Base-by-base conservation (phyloP, 30 jellyfish, hydroid and myxozoan genomes). In the Catostylus mosaicus region DNA sequence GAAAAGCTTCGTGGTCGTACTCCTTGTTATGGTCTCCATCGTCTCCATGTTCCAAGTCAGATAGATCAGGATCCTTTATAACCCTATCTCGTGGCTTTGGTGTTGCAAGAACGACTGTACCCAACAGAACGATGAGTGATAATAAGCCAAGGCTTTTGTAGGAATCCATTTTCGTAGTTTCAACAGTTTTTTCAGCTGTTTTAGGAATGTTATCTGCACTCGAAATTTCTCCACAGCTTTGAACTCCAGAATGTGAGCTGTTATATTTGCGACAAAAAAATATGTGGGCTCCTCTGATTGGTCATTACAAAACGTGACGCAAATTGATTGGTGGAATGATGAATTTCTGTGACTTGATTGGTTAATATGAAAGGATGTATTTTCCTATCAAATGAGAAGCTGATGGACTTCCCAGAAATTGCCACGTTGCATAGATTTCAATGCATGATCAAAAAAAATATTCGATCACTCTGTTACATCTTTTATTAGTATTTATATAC, bases 1-100 rank as follows among this genome's bases (percentile, higher is more conserved):
- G 89, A 67, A 91, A 91, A 4, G 98, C 98, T 65, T 91, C 98
- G 83, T 91, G 98, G 85, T 91, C 98, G 45, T 91, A 91, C 45
- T 91, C 98, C 27, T 84, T 81, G 83, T 91, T 91, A 77, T 91
- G 98, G 11, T 82, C 97, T 10, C 31, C 84, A 67, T 61, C 92
- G 30, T 61, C 77, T n/a, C 72, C 87, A 67, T 90, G 97, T 45
- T 56, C 92, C 59, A 85, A 50, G n/a, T 78, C 80, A 8, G 97
- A 90, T 0, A 90, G 80, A 27, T 83, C 96, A 0, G 84, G 83
- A 57, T 82, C 97, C 18, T 83, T 78, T 18, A 63, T 40, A 9
- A 67, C 91, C 69, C 97, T 63, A 62, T 84, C 96, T 64, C 82
- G 83, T 20, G 83, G 91, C 56, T 78, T 68, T 24, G 96, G 86